Evolutionary conservation across 2,888 invertebrate genomes (phyloP), one percentile per base, ranked within the genome.

Genomic region (Drosophila differens): DNA sequence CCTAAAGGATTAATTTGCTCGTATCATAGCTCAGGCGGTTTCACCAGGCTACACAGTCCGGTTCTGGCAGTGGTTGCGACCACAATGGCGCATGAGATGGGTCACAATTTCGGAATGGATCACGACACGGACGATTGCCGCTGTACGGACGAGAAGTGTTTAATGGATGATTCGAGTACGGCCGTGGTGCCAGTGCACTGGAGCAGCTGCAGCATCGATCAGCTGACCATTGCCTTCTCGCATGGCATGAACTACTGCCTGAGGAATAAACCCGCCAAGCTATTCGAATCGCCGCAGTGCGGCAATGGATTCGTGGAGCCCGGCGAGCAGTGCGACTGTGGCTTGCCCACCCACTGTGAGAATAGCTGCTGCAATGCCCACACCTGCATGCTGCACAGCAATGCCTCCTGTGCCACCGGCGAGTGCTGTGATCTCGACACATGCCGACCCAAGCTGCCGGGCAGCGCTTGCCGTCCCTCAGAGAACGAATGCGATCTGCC

Each of bases 21-120:
- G 0, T 98, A 96, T 93, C 97, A 98, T 92, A 99, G 97, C 93
- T 99, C 99, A 1, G 99, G 99, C 1, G 99, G 99, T 0, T 98
- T 99, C 1, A 97, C 97, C 81, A 98, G 97, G 93, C 98, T 99
- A 92, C 98, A 98, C 91, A 98, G 97, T 41, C 95, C 95, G 62
- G 95, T 97, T 22, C 96, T 97, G 2, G 97, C 98, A 0, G 95
- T 98, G 19, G 98, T 99, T 1, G 99, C 99, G 1, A 98, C 98
- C 0, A 99, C 99, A 0, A 96, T 99, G 67, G 99, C 99, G 0
- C 99, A 99, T 93, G 99, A 99, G 94, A 97, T 99, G 96, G 99
- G 99, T 0, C 99, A 99, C 93, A 99, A 99, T 94, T 99, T 99
- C 93, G 99, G 98, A 63, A 98, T 99, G 98, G 98, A 99, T 89